phyloP scores from a whole-genome alignment of 64 coral and sea anemone species.

The Trachythela sp. region DNA sequence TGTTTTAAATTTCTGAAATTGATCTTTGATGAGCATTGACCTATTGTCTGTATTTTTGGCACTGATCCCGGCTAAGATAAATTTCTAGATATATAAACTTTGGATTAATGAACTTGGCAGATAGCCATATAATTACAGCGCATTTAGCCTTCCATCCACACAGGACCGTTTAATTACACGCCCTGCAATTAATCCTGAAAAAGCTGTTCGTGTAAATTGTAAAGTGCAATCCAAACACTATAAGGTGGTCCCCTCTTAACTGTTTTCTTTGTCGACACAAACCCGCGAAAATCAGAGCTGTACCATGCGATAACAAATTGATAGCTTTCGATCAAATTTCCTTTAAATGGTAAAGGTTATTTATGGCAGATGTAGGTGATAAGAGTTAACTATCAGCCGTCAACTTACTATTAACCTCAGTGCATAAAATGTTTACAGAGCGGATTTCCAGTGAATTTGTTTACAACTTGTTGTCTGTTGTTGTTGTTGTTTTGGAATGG shows the following conservation, averaged over 20 bases:
- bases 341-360: neutral
- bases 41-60: neutral
- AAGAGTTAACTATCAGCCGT: neutral
- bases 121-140: too few species aligned
- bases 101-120: too few species aligned
- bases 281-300: neutral
- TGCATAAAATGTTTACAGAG: neutral
- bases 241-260: neutral
- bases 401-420: neutral
- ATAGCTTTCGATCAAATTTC: neutral
- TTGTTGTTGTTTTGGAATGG: neutral
- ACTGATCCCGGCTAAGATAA: neutral
- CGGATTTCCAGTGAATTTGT: neutral
- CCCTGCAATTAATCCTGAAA: neutral
- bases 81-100: neutral
- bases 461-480: neutral
- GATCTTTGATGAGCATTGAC: neutral
- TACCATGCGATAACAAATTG: neutral
- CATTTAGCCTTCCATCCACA: too few species aligned
- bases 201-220: neutral
- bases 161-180: too few species aligned
- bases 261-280: neutral
- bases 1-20: neutral
- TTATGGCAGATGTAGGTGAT: neutral
- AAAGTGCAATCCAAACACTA: neutral